A percentile compares a stretch with the other conserved stretches of the same genome.
Conservation (phyloP, 92 coral and sea anemone genomes). For the Epizoanthus illoricatus region DNA sequence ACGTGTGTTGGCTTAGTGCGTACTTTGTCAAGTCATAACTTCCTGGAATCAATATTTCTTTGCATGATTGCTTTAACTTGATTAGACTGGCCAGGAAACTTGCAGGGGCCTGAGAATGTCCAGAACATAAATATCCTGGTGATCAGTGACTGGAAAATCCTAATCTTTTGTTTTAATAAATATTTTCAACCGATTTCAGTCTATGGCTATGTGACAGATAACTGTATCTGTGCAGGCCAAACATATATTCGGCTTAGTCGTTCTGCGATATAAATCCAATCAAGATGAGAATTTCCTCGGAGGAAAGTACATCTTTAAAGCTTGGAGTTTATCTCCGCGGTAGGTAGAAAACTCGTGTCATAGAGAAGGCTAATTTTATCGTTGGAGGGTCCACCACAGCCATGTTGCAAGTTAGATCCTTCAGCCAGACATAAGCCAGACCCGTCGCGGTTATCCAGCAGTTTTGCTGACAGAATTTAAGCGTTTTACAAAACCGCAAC, state of each 20-base stretch:
- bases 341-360: conserved; percentile 25
- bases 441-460: not conserved
- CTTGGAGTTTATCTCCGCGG: conserved; percentile 29
- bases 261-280: not conserved
- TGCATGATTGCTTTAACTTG: conserved; percentile 28
- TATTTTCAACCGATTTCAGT: not conserved
- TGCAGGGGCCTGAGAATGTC: conserved; percentile 31
- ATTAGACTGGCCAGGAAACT: conserved; percentile 46
- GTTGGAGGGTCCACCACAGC: not conserved
- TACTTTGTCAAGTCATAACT: conserved; percentile 33
- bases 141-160: conserved; percentile 12
- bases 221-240: not conserved
- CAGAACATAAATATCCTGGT: conserved; percentile 23
- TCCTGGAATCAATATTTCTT: conserved; percentile 32
- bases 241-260: not conserved
- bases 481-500: conserved; percentile 40
- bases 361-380: conserved; percentile 24
- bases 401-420: not conserved
- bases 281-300: conserved; percentile 12
- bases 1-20: conserved; percentile 21
- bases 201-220: not conserved
- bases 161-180: conserved; percentile 16
- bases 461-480: conserved; percentile 44
- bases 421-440: conserved; percentile 25
- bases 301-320: conserved; percentile 10